phyloP scores from a whole-genome alignment of 2,888 invertebrate genomes.

The Lepas anatifera region DNA sequence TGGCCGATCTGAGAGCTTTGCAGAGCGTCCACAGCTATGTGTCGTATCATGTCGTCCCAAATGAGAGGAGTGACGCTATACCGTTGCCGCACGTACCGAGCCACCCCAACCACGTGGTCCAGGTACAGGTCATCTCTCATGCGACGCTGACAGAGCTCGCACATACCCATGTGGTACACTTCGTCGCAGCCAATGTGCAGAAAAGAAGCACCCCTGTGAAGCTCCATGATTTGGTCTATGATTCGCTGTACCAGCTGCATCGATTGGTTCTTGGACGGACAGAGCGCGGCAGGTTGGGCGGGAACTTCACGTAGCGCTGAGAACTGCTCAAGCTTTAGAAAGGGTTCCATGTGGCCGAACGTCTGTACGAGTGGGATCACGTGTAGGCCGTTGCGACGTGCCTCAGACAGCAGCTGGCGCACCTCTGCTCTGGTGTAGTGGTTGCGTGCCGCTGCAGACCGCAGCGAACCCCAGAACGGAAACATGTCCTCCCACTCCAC shows the following conservation, averaged over 20 bases:
- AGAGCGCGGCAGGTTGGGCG: slow-evolving; percentile 31
- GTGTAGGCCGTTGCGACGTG: slow-evolving; percentile 34
- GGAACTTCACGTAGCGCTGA: slow-evolving; percentile 31
- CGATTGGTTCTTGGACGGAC: slow-evolving; percentile 31
- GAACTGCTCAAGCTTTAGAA: slow-evolving; percentile 32
- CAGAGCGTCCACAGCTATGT: slow-evolving; percentile 18
- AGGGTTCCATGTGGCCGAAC: slow-evolving; percentile 38
- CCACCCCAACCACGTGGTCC: slow-evolving; percentile 31
- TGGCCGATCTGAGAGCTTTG: slow-evolving; percentile 28
- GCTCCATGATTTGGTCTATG: slow-evolving; percentile 33
- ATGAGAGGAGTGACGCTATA: slow-evolving; percentile 37
- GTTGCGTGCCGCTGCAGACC: slow-evolving; percentile 32
- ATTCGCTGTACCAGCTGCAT: slow-evolving; percentile 27
- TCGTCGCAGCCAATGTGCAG: slow-evolving; percentile 65
- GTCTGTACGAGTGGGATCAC: slow-evolving; percentile 44
- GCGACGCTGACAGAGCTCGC: slow-evolving; percentile 40
- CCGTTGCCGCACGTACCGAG: slow-evolving; percentile 31
- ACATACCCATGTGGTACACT: slow-evolving; percentile 56
- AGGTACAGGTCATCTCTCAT: slow-evolving; percentile 15
- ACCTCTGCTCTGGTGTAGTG: slow-evolving; percentile 35
- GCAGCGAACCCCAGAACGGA: slow-evolving; percentile 36
- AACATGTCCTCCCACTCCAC: slow-evolving; percentile 51
- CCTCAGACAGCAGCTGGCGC: slow-evolving; percentile 29
- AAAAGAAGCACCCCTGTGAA: slow-evolving; percentile 35
- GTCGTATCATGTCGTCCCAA: slow-evolving; percentile 45